Evolutionary conservation across 2,888 invertebrate genomes (phyloP).

Genomic region (Rhimphoctona megacephalus): DNA sequence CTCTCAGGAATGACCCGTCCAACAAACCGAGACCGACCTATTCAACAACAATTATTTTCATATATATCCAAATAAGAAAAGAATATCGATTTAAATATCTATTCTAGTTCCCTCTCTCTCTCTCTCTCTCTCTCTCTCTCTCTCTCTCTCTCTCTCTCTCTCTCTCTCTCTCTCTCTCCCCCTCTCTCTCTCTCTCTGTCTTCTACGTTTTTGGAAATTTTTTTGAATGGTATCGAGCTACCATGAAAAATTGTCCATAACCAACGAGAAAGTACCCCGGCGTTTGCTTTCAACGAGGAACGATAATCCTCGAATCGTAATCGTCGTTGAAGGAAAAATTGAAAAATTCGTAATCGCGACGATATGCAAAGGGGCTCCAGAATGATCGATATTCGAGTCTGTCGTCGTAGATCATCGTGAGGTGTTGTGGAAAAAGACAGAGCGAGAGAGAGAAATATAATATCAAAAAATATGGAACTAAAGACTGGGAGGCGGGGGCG

Average conservation of each 20-base stretch:
- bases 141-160: not conserved
- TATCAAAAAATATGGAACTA: slow-evolving; percentile 8
- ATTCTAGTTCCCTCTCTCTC: not conserved
- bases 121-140: not conserved
- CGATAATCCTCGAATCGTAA: slow-evolving; percentile 43
- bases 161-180: not conserved
- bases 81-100: not conserved
- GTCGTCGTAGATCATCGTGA: slow-evolving; percentile 67
- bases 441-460: not conserved
- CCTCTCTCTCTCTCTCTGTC: not conserved
- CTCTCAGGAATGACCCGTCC: slow-evolving; percentile 66
- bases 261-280: not conserved
- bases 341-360: slow-evolving; percentile 18
- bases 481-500: not conserved
- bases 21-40: slow-evolving; percentile 5
- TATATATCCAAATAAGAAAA: not conserved
- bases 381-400: slow-evolving; percentile 62
- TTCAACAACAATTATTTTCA: not conserved
- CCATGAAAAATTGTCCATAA: not conserved
- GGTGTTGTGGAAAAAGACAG: slow-evolving; percentile 23
- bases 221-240: not conserved
- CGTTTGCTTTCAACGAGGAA: slow-evolving; percentile 14
- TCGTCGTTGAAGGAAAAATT: slow-evolving; percentile 15
- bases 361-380: slow-evolving; percentile 4
- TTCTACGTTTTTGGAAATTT: not conserved